Evolutionary conservation across 1,140 invertebrate species (phyloP), one percentile per base, ranked within the genome.

Genomic region (Calephelis nemesis): DNA sequence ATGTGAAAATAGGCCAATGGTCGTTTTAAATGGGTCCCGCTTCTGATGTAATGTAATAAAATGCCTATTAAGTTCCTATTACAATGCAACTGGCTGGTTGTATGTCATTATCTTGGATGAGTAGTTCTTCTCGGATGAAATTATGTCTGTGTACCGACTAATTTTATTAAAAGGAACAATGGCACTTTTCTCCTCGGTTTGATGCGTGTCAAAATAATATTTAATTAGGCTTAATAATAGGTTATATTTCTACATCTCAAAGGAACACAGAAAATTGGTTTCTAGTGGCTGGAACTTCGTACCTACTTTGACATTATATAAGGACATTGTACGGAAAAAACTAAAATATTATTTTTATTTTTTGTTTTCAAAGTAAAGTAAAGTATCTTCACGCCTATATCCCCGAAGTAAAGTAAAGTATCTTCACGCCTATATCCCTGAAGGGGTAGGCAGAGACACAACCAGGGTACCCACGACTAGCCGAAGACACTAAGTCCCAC

Each of bases 121-220:
- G 52, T 58, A 58, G 50, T 30, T 58, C 52, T 58, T 58, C 10
- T 58, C 9, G 15, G 0, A 58, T 45, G 42, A 9, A 45, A 45
- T 45, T 45, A 45, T 39, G 15, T 39, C 52, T 39, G 52, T 58
- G 52, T 58, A 58, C 52, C 52, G 52, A 11, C 52, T 58, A 58
- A 58, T 58, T 58, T 58, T 58, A 58, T 58, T 58, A 19, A 58
- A 58, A 58, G 52, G 15, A 58, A 58, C 52, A 58, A 58, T 58
- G 30, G 30, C 52, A 58, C 19, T 58, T 58, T 58, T 58, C 52
- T 58, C 19, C 52, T 58, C 52, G 19, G 9, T 58, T 58, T 58
- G 52, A 58, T 58, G 52, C 52, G 10, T 58, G 52, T 58, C 52
- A 58, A 58, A 58, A 58, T 58, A 58, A 19, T 30, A 58, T 58